Base-by-base conservation (phyloP, 1,140 invertebrate species). In the Steinernema khuongi region DNA sequence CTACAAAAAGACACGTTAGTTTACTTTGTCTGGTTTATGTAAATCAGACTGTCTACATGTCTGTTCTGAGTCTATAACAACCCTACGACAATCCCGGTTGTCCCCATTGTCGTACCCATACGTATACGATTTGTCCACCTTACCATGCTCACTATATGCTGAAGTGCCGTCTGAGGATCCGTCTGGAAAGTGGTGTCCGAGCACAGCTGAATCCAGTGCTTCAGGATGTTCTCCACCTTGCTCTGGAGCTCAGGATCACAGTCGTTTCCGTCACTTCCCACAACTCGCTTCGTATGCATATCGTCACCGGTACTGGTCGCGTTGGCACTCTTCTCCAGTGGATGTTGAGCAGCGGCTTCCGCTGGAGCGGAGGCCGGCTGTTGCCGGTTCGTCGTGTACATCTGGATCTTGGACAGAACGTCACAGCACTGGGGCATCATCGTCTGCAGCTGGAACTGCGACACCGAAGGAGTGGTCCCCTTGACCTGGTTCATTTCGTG, bases 161-260 rank as follows among this genome's bases (percentile, higher is more conserved):
- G 90, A 84, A 98, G 97, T n/a, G 94, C 93, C 83, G 96, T 95
- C 0, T 91, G 91, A 1, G 93, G 92, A 86, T 97, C 95, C 44
- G 92, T 89, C 0, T 91, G 90, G 18, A 91, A 89, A 18, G 89
- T 88, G 0, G 92, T 90, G 28, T 90, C 91, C 82, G 94, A 90
- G 82, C 95, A 95, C 83, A 97, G 90, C 22, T 89, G 90, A 1
- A 97, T 92, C 96, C 96, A 99, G 83, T 98, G 95, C n/a, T 94
- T 89, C 11, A 98, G 87, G 0, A 99, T 86, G 76, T 90, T 93
- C 84, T 98, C 95, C 0, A 94, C 96, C 85, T 97, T 98, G 81
- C 97, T 95, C 79, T 93, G 91, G 11, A 98, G 87, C 17, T 93
- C 94, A 18, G 94, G 94, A 31, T 77, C 75, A 31, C 67, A 67